Evolutionary conservation across 2,797 vertebrate genomes (phyloP), one percentile per base, ranked within the genome.

Genomic region (Pipistrellus nathusii): DNA sequence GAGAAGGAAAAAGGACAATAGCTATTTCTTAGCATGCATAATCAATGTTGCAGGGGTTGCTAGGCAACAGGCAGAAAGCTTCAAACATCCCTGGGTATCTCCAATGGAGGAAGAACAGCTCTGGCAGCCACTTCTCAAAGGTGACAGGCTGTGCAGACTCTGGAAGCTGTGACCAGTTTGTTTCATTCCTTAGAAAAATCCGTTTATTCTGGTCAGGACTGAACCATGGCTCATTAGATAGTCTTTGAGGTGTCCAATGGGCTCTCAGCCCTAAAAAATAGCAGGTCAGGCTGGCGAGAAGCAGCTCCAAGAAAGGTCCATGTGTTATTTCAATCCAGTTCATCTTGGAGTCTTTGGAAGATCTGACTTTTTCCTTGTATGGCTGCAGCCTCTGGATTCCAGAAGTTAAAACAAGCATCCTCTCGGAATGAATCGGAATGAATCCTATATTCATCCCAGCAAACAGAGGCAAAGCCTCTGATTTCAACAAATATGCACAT

Each of bases 11-110:
- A 94, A 90, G 92, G 90, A 97, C 94, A 97, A 96, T 92, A 88
- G 92, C 92, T 94, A 90, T 96, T 97, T 91, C 96, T 96, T 97
- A 95, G 95, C 94, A 95, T 96, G 96, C 88, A 97, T 96, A 95
- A 93, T 96, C 93, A 96, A 96, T 95, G 88, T 86, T 85, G 84
- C 81, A 88, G 8, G n/a, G 78, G 96, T 97, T 98, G 97, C 97
- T 96, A 94, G 95, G 98, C 91, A 98, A 97, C 97, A 1, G 10
- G 84, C 66, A 97, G 91, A 80, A 88, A 93, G 85, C 97, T 96
- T 97, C 87, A 97, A 89, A 94, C 83, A 96, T 93, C 88, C 83
- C 77, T 71, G 93, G 46, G 90, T 94, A 75, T 90, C 77, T 84
- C 95, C 95, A 95, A 69, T 96, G 90, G 90, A 86, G 92, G 81